Conservation (phyloP, 1,140 invertebrate genomes). For the Melanaphis sacchari region DNA sequence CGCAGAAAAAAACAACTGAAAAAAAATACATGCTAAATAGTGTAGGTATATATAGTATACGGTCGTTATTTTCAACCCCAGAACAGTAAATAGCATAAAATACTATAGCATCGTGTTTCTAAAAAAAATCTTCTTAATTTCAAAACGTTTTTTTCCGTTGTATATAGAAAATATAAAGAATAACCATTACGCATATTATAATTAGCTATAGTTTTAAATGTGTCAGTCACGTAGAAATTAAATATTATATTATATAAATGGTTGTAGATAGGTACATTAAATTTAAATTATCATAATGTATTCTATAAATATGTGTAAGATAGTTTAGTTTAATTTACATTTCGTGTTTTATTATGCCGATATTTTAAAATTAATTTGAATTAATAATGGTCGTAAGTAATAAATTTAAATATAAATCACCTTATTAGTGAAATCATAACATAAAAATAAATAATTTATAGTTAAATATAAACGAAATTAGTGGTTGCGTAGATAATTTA, state of each 20-base stretch:
- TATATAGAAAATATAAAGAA: not conserved
- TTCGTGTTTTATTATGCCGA: not conserved
- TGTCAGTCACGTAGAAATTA: not conserved
- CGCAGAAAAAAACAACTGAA: not conserved
- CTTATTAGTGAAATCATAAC: slow-evolving; percentile 1
- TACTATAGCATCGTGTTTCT: not conserved
- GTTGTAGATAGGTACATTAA: not conserved
- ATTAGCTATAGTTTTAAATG: not conserved
- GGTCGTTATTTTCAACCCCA: not conserved
- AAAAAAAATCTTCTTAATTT: not conserved
- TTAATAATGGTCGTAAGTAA: not conserved
- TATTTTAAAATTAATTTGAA: slow-evolving; percentile 9
- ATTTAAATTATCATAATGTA: not conserved
- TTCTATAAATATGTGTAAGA: not conserved
- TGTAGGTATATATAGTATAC: not conserved
- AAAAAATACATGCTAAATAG: not conserved
- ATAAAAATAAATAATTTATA: not conserved
- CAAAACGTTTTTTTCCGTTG: not conserved
- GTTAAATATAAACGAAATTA: not conserved
- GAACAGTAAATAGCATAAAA: not conserved
- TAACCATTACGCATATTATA: not conserved
- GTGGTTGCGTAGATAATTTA: not conserved
- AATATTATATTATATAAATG: not conserved
- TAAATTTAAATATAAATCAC: slow-evolving; percentile 5
- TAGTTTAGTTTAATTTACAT: not conserved